Evolutionary conservation across 2,113 vertebrate species (phyloP), one percentile per base, ranked within the genome.

Genomic region (Sinocyclocheilus maitianheensis): DNA sequence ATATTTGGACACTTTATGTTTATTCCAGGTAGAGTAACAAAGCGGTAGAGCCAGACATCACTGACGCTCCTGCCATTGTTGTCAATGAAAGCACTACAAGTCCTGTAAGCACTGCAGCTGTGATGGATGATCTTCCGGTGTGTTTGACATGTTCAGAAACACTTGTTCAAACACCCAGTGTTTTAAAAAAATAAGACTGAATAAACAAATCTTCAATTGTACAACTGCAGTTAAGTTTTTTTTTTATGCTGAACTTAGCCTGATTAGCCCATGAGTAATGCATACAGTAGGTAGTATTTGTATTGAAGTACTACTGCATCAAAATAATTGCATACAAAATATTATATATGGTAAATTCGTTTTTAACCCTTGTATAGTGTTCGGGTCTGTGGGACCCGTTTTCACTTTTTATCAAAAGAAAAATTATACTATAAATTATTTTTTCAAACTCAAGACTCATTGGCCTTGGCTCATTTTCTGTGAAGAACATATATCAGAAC

Each of bases 71-170:
- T n/a, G 58, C 9, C 22, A 62, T 62, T 62, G 58, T 7, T 16
- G 51, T 53, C 51, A 53, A 53, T 16, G 4, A 53, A 53, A 53
- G 51, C 51, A 53, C 1, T 53, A 16, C 4, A 53, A 16, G 51
- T 18, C 51, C 51, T 53, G 51, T 3, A 14, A 14, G 48, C 48
- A 51, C 48, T 8, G 55, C 58, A 22, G 58, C 22, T 62, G 22
- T n/a, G 58, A n/a, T 62, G 20, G 20, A 60, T 9, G 58, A n/a
- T 60, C 2, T 22, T 60, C 58, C 20, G 22, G 58, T n/a, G 20
- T 60, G 58, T 62, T n/a, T 62, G 58, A 62, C 58, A 62, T n/a
- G 58, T 62, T 62, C 58, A 62, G 58, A 62, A n/a, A n/a, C 58
- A 62, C 22, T 62, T 60, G 55, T 60, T n/a, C 58, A 62, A 22